Base-by-base conservation (phyloP, 1,140 invertebrate species). In the Rhyacophila brunnea region DNA sequence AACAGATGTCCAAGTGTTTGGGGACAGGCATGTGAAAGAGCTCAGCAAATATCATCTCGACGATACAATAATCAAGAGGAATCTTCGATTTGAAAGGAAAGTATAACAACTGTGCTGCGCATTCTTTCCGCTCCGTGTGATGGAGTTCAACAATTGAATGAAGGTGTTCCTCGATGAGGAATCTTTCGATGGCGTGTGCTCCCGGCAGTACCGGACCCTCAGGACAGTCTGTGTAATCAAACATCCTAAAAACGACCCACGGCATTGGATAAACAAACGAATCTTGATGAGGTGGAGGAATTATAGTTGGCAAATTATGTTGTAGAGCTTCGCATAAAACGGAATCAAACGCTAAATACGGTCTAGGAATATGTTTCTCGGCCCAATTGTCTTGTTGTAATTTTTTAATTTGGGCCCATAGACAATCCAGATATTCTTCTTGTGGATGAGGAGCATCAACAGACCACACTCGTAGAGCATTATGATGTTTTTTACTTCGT, bases 141-240 rank as follows among this genome's bases (percentile, higher is more conserved):
- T 95, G 87, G 63, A 91, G 90, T 71, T 95, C 88, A 58, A 99
- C 86, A 38, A 99, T 98, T 63, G 95, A 92, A 68, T 91, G 87
- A 5, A 99, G 77, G 74, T 99, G 95, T 74, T 99, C 95, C 77
- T 99, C 98, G 69, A 99, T 97, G 1, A 99, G 79, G 76, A 96
- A 99, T 65, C 97, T 82, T 75, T 99, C 98, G 61, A 99, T 98
- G 0, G 96, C 93, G 80, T 99, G 95, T 48, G 92, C 91, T 20
- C 95, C 96, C 1, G 97, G 96, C 36, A 99, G 77, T 34, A 90
- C 85, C 1, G 89, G 88, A 0, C 89, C 92, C 77, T 97, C 95
- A 7, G 96, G 95, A 70, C 96, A 98, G 78, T 99, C 96, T 4
- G 96, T 98, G 70, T 99, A 98, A 77, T 99, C 96, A 81, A 99